phyloP scores from a whole-genome alignment of 1,140 invertebrate genomes.

The Drosophila sp. region DNA sequence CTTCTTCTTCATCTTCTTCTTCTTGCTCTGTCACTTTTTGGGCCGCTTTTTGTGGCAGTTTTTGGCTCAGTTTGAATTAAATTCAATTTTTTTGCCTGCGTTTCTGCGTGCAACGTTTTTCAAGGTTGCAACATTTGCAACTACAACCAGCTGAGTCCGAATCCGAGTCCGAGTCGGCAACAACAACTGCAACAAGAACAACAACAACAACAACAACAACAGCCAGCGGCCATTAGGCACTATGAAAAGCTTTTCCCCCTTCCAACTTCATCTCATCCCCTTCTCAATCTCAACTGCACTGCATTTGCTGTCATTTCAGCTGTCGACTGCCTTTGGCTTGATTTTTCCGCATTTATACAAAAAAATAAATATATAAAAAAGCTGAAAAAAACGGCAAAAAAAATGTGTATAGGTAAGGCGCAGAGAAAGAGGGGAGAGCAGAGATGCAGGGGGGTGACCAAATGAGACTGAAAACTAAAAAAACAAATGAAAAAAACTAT shows the following conservation, averaged over 20 bases:
- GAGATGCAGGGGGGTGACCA: neutral
- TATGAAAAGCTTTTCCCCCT: conserved; percentile 37
- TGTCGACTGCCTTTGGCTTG: conserved; percentile 46
- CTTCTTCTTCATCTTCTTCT: neutral
- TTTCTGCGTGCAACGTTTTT: conserved; percentile 32
- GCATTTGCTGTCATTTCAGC: conserved; percentile 55
- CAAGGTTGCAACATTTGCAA: conserved; percentile 66
- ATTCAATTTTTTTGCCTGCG: conserved; percentile 66
- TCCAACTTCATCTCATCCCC: conserved; percentile 5
- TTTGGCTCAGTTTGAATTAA: conserved; percentile 79
- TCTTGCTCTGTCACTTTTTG: conserved; percentile 18
- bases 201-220: conserved; percentile 34
- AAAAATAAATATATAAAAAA: no score
- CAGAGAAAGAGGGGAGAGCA: neutral
- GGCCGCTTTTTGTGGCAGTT: conserved; percentile 36
- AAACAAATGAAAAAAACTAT: conserved; percentile 65
- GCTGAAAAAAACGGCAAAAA: neutral
- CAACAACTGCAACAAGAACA: conserved; percentile 23
- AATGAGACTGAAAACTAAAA: conserved; percentile 48
- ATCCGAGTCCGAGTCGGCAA: no score
- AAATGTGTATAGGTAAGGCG: conserved; percentile 9
- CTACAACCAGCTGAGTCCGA: conserved; percentile 22
- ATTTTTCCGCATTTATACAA: conserved; percentile 42
- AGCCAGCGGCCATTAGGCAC: conserved; percentile 72
- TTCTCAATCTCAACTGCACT: conserved; percentile 2